Evolutionary conservation across 2,797 vertebrate species (phyloP).

Genomic region (Streptopelia turtur): DNA sequence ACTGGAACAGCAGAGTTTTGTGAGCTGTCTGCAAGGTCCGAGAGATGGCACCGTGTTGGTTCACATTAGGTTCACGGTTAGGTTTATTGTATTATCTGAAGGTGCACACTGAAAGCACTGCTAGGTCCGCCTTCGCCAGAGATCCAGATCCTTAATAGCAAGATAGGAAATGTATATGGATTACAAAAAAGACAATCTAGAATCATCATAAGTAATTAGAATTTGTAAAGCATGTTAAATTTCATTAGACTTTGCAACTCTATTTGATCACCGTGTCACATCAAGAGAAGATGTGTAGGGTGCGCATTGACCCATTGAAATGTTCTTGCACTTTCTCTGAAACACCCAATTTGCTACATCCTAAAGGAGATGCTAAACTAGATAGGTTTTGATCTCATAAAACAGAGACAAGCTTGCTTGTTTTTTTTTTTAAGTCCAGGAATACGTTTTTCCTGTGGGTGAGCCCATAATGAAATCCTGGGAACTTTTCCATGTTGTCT

Average conservation of each 20-base stretch:
- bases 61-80: background rate
- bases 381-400: background rate
- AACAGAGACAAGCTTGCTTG: background rate
- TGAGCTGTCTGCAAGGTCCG: background rate
- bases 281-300: background rate
- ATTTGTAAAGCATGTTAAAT: background rate
- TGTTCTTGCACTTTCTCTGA: background rate
- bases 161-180: background rate
- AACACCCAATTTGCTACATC: background rate
- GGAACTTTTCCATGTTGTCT: background rate
- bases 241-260: background rate
- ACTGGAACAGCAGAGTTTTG: background rate
- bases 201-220: background rate
- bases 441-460: background rate
- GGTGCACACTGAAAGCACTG: background rate
- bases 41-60: background rate
- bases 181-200: background rate
- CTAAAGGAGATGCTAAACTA: background rate
- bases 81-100: background rate
- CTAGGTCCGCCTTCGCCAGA: background rate
- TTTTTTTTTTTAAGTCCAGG: background rate
- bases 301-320: background rate
- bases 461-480: background rate
- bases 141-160: background rate
- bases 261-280: background rate